phyloP scores from a whole-genome alignment of 2,797 vertebrate species.

The Caiman crocodilus region DNA sequence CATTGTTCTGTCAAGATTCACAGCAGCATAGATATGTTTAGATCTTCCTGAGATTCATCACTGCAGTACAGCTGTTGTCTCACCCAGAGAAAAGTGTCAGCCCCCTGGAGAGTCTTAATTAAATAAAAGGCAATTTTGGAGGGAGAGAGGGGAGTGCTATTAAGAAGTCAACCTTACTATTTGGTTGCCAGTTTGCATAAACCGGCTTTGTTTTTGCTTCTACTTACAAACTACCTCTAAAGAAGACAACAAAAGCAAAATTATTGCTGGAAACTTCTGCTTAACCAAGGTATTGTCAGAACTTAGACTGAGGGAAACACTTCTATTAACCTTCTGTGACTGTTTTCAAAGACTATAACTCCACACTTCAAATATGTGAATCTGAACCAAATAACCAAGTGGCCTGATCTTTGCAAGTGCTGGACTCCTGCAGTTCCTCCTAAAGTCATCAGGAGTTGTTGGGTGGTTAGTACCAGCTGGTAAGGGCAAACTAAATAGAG shows the following conservation, averaged over 20 bases:
- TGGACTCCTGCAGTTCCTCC: not conserved
- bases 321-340: not conserved
- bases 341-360: not conserved
- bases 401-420: not conserved
- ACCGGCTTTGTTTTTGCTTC: constrained; percentile 12
- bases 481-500: not conserved
- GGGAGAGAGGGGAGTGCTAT: not conserved
- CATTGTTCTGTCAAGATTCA: constrained; percentile 19
- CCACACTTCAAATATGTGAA: not conserved
- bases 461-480: not conserved
- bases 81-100: constrained; percentile 30
- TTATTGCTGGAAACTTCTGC: not conserved
- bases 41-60: constrained; percentile 47
- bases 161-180: constrained; percentile 37
- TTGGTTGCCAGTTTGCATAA: constrained; percentile 22
- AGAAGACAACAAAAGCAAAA: constrained; percentile 5
- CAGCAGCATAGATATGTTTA: constrained; percentile 42
- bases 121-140: constrained; percentile 70
- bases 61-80: constrained; percentile 51
- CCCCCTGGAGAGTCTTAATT: constrained; percentile 70
- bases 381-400: not conserved
- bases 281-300: not conserved
- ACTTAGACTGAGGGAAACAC: not conserved
- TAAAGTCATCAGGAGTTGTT: not conserved
- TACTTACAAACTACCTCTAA: constrained; percentile 15